Evolutionary conservation across 35 echinoderm and acorn worm species (phyloP).

Genomic region (Heliocidaris erythrogramma): DNA sequence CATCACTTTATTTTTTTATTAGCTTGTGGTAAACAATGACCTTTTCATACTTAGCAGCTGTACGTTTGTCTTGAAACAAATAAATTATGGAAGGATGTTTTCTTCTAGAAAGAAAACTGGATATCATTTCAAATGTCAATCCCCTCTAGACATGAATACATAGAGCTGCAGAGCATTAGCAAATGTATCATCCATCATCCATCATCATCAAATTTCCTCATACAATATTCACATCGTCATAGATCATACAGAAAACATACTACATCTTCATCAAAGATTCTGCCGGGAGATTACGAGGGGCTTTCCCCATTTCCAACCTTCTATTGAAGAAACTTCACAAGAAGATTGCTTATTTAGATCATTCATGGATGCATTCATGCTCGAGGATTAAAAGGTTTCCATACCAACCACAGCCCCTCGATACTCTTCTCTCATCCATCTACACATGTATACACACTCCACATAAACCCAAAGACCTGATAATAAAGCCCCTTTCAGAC

Average conservation of each 20-base stretch:
- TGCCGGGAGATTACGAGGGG: neutral
- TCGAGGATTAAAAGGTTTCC: neutral
- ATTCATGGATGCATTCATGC: conserved; percentile 7
- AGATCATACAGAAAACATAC: neutral
- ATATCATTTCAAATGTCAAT: neutral
- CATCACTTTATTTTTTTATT: neutral
- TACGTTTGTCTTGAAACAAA: neutral
- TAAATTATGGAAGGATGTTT: neutral
- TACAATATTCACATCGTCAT: neutral
- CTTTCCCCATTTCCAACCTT: neutral
- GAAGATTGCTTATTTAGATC: neutral
- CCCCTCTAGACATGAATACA: neutral
- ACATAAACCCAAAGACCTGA: neutral
- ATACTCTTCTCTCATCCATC: neutral
- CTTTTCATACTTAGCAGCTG: neutral
- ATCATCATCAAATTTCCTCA: neutral
- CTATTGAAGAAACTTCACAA: neutral
- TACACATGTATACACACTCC: neutral
- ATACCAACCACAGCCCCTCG: neutral
- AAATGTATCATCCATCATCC: neutral
- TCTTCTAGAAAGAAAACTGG: neutral
- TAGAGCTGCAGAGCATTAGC: neutral
- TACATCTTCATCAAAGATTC: neutral
- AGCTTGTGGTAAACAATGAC: neutral
- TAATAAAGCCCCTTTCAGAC: neutral